A percentile compares a stretch with the other conserved stretches of the same genome.
Evolutionary conservation across 2,797 vertebrate genomes (phyloP).

Genomic region (Melanotaenia trifasciata): DNA sequence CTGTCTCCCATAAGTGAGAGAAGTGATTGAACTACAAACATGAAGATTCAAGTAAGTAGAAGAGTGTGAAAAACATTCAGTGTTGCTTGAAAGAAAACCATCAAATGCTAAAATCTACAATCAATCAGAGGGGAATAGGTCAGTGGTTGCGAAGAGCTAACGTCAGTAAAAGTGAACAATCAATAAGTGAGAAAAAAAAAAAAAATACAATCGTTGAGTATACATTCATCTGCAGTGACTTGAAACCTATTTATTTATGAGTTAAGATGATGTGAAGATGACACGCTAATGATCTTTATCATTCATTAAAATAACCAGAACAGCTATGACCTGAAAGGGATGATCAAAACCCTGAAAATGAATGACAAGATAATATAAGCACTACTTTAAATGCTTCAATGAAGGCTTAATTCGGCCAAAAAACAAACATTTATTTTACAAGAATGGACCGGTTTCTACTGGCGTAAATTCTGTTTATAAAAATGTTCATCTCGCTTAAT

Average conservation of each 20-base stretch:
- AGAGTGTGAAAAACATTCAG: conserved; percentile 56
- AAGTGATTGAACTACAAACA: conserved; percentile 62
- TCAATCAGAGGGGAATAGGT: conserved; percentile 18
- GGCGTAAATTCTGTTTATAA: conserved; percentile 18
- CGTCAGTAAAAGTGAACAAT: conserved; percentile 54
- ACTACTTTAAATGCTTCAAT: conserved; percentile 35
- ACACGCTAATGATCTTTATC: conserved; percentile 23
- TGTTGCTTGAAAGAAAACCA: conserved; percentile 50
- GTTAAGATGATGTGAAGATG: conserved; percentile 24
- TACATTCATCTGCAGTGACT: conserved; percentile 77
- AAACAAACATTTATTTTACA: conserved; percentile 12
- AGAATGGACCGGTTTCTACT: conserved; percentile 43
- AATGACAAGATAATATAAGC: conserved; percentile 32
- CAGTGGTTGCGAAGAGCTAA: conserved; percentile 27
- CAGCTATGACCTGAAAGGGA: conserved; percentile 34
- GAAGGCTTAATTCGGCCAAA: conserved; percentile 2
- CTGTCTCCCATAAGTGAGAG: conserved; percentile 41
- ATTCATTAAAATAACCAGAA: conserved; percentile 47
- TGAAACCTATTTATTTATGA: conserved; percentile 33
- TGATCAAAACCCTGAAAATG: conserved; percentile 49
- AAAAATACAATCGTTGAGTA: conserved; percentile 71
- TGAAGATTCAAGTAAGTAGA: conserved; percentile 70
- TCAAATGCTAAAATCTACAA: conserved; percentile 29
- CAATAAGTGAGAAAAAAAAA: conserved; percentile 37
- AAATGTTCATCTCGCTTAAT: conserved; percentile 56